Percentiles rank a stretch among this genome's conserved stretches.
Conservation (phyloP, 2,113 vertebrate genomes). For the Hippoglossus stenolepis region DNA sequence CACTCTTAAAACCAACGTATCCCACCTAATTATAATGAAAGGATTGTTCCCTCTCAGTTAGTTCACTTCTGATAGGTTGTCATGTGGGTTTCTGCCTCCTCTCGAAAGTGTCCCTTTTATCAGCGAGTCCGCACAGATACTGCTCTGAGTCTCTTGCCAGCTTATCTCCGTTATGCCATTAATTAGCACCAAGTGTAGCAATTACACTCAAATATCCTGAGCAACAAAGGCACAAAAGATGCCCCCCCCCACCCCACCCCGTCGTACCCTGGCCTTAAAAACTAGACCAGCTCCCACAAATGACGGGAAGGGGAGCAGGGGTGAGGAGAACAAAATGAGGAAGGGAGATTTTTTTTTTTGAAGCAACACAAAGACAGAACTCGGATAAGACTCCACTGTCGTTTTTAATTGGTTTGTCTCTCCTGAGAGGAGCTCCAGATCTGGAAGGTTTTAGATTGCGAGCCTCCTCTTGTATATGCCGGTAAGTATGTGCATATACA, state of each 20-base stretch:
- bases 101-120: constrained; percentile 65
- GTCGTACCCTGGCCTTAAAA: constrained; percentile 58
- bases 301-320: constrained; percentile 56
- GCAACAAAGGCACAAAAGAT: constrained; percentile 76
- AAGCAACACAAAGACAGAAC: constrained; percentile 63
- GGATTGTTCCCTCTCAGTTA: constrained; percentile 44
- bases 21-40: constrained; percentile 71
- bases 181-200: constrained; percentile 77
- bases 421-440: constrained; percentile 79
- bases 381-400: constrained; percentile 72
- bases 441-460: constrained; percentile 61
- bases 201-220: constrained; percentile 76
- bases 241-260: constrained; percentile 34
- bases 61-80: constrained; percentile 67
- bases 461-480: constrained; percentile 41
- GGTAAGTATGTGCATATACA: constrained; percentile 18
- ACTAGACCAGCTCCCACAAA: constrained; percentile 60
- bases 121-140: constrained; percentile 69
- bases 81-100: constrained; percentile 63
- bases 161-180: constrained; percentile 74
- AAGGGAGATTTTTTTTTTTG: constrained; percentile 37
- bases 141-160: constrained; percentile 61
- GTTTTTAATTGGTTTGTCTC: constrained; percentile 83
- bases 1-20: constrained; percentile 37
- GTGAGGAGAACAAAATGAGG: constrained; percentile 40